Evolutionary conservation across 1,140 invertebrate species (phyloP).

Genomic region (Magallana gigas): DNA sequence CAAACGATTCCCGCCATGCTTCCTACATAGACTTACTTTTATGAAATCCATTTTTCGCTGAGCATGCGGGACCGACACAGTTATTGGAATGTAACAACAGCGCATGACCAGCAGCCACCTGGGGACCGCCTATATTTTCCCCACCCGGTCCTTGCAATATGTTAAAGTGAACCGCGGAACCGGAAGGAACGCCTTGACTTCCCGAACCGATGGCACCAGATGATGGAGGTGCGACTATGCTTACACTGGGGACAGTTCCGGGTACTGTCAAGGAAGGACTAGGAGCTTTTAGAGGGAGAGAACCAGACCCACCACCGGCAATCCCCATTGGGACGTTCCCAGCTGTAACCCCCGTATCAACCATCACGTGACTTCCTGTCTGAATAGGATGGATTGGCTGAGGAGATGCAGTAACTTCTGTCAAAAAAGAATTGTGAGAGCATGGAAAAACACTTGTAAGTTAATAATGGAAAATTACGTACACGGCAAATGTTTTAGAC

Average conservation of each 20-base stretch:
- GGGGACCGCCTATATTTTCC: background rate
- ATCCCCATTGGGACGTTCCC: too few species aligned
- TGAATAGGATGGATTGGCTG: too few species aligned
- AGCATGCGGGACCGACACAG: constrained; percentile 41
- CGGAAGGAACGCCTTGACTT: constrained; percentile 10
- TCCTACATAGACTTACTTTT: background rate
- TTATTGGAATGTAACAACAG: constrained; percentile 5
- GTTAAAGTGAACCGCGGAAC: background rate
- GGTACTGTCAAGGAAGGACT: too few species aligned
- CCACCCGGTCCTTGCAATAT: background rate
- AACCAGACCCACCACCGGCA: too few species aligned
- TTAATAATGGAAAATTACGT: too few species aligned
- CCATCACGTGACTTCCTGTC: background rate
- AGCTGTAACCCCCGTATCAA: background rate
- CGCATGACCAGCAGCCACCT: background rate
- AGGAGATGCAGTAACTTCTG: too few species aligned
- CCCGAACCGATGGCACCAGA: background rate
- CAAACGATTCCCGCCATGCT: too few species aligned
- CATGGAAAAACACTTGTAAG: too few species aligned
- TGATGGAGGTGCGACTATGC: background rate
- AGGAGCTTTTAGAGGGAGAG: too few species aligned
- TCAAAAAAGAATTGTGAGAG: too few species aligned
- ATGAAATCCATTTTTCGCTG: constrained; percentile 36
- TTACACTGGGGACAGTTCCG: too few species aligned
- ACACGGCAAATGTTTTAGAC: too few species aligned